Base-by-base conservation (phyloP, 1,140 invertebrate genomes). In the Philotrypesis tridentata region DNA sequence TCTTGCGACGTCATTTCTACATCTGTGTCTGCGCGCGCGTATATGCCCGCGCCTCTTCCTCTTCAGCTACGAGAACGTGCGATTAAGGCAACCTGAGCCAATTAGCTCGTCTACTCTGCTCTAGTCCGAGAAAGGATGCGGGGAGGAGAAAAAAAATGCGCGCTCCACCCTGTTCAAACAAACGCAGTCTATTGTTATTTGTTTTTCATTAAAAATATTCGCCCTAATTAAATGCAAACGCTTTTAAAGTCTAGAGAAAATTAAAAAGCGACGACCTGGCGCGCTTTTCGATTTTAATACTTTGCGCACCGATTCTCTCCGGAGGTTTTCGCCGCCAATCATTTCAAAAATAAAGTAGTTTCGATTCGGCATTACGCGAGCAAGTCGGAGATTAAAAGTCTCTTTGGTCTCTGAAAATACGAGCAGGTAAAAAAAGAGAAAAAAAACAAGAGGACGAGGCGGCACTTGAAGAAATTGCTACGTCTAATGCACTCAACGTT, bases 401-500 rank as follows among this genome's bases (percentile, higher is more conserved):
- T 37, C 9, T 37, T 37, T 9, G n/a, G 33, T 5, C 33, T 37
- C 33, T 37, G 9, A 37, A 37, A 37, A 37, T 37, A 9, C 3
- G 9, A 37, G 33, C 33, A 67, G 9, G 5, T 7, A 67, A n/a
- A 25, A 29, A 29, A 12, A 37, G 33, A 25, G 37, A 70, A 37
- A 25, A 43, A 40, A 74, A 74, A 31, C 4, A 14, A 60, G 17
- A 31, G 31, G 17, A 14, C 5, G 29, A n/a, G 11, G 25, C 4
- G 72, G 12, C 43, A 74, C 72, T 74, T 29, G 27, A 60, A 55
- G 40, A 74, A 74, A 74, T 31, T 55, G 43, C 72, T 27, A 74
- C 40, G 70, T 72, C 33, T 72, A 43, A 72, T 43, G 37, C 31
- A 12, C 70, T 43, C 31, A n/a, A 21, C 21, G 37, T 43, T 12